Evolutionary conservation across 2,797 vertebrate species (phyloP).

Genomic region (Discoglossus pictus): DNA sequence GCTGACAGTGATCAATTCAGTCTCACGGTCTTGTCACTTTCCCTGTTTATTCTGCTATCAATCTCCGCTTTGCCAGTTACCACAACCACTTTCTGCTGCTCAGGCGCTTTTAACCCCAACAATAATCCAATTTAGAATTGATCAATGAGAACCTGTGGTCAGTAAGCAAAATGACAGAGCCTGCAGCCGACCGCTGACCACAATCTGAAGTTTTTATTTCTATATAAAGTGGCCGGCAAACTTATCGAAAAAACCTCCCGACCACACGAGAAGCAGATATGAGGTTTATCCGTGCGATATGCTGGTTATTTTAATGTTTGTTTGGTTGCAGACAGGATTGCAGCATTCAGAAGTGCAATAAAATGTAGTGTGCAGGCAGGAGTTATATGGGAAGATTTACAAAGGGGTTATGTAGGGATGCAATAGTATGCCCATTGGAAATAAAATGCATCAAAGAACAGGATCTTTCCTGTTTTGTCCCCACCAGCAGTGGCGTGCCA

Average conservation of each 20-base stretch:
- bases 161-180: constrained; percentile 78
- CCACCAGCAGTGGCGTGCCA: too few species aligned
- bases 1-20: constrained; percentile 82
- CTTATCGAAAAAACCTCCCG: constrained; percentile 15
- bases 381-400: too few species aligned
- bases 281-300: too few species aligned
- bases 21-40: constrained; percentile 73
- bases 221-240: constrained; percentile 29
- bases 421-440: too few species aligned
- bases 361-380: too few species aligned
- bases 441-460: too few species aligned
- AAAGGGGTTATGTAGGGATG: too few species aligned
- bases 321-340: too few species aligned
- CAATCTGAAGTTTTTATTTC: constrained; percentile 53
- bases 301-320: too few species aligned
- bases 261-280: neutral
- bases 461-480: too few species aligned
- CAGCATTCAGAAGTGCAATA: too few species aligned
- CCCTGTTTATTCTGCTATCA: constrained; percentile 76
- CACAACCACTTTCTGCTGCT: constrained; percentile 81
- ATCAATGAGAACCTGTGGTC: constrained; percentile 84
- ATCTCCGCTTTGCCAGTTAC: constrained; percentile 75
- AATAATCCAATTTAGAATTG: constrained; percentile 88
- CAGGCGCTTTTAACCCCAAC: constrained; percentile 83
- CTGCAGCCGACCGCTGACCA: constrained; percentile 66